phyloP scores from a whole-genome alignment of 1,140 invertebrate species.

The Drosophila sp. region DNA sequence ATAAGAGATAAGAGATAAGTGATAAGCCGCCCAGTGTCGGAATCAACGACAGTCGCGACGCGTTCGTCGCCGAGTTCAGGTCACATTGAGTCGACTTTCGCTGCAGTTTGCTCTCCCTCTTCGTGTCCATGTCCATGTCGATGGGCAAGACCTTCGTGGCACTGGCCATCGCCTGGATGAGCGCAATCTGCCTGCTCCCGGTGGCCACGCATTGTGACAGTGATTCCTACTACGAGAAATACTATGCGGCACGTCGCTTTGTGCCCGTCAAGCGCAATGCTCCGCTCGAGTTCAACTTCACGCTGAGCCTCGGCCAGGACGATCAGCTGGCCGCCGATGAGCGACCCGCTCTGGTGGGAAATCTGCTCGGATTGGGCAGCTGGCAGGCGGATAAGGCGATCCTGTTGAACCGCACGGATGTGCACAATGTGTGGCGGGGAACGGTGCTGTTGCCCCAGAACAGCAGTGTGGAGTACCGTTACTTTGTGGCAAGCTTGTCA shows the following conservation, averaged over 20 bases:
- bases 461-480: slow-evolving; percentile 88
- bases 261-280: slow-evolving; percentile 73
- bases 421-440: slow-evolving; percentile 82
- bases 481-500: slow-evolving; percentile 85
- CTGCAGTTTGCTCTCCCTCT: too few relatives aligned
- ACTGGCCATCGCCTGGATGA: slow-evolving; percentile 55
- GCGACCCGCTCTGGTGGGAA: slow-evolving; percentile 64
- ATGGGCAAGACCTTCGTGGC: slow-evolving; percentile 48
- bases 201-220: slow-evolving; percentile 72
- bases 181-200: slow-evolving; percentile 65
- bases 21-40: not conserved
- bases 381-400: slow-evolving; percentile 66
- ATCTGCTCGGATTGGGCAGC: slow-evolving; percentile 53
- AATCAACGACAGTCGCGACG: slow-evolving; percentile 29
- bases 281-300: slow-evolving; percentile 68
- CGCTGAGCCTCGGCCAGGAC: slow-evolving; percentile 31
- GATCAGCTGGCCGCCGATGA: slow-evolving; percentile 52
- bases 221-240: slow-evolving; percentile 81
- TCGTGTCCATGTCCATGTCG: slow-evolving; percentile 31
- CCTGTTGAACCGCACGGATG: slow-evolving; percentile 69
- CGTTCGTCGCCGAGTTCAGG: slow-evolving; percentile 38
- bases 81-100: not conserved
- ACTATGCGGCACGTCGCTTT: slow-evolving; percentile 73
- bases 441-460: slow-evolving; percentile 86
- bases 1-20: slow-evolving; percentile 38